Conservation (phyloP, 53 echinoderm and acorn worm species). For the Temnopleurus reevesii region DNA sequence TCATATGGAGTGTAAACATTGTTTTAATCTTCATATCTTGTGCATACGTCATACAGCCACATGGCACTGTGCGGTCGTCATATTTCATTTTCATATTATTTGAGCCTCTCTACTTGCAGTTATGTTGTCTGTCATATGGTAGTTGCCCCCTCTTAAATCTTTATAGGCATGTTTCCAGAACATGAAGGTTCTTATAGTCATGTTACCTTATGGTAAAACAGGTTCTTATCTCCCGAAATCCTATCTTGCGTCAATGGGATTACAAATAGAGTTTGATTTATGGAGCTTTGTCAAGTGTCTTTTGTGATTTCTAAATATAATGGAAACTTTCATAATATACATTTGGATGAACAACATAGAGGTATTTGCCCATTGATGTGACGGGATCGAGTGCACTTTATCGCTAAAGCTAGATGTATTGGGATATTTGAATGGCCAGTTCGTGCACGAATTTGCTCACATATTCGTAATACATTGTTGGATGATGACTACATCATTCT, state of each 20-base stretch:
- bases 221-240: neutral
- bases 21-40: neutral
- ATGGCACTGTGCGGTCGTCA: conserved; percentile 1
- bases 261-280: conserved; percentile 18
- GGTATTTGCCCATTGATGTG: neutral
- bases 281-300: neutral
- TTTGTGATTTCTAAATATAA: neutral
- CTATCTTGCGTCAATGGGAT: conserved; percentile 28
- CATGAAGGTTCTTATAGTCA: neutral
- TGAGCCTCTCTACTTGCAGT: neutral
- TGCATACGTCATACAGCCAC: neutral
- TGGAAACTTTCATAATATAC: neutral
- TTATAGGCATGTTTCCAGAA: neutral
- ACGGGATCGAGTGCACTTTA: neutral
- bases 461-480: too few relatives aligned
- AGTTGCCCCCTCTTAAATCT: neutral
- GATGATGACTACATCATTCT: too few relatives aligned
- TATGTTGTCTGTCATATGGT: neutral
- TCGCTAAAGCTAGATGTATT: too few relatives aligned
- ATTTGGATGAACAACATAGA: neutral
- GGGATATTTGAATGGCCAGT: too few relatives aligned
- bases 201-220: neutral
- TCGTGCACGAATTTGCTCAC: too few relatives aligned
- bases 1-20: neutral
- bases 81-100: conserved; percentile 7